phyloP scores from a whole-genome alignment of 30 jellyfish, hydroid and myxozoan genomes.

The Morbakka virulenta region DNA sequence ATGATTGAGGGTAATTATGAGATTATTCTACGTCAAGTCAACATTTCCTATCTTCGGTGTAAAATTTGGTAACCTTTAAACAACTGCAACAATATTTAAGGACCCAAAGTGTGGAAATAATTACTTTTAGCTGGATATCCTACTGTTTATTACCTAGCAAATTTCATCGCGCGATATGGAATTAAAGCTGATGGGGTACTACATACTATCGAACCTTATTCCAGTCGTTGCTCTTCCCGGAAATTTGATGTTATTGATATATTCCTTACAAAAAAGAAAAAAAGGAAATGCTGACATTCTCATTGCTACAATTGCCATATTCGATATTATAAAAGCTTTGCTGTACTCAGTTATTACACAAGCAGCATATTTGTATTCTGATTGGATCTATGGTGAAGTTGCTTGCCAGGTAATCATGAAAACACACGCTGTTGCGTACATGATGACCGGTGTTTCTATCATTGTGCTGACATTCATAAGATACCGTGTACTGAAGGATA shows the following conservation, averaged over 20 bases:
- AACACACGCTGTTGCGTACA: conserved; percentile 30
- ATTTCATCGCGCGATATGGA: too few species aligned
- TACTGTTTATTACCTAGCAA: too few species aligned
- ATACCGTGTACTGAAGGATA: neutral
- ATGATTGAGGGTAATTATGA: too few species aligned
- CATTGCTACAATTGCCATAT: neutral
- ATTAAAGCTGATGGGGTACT: too few species aligned
- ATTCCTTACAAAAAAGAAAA: conserved; percentile 20
- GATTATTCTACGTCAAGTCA: too few species aligned
- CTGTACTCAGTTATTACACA: conserved; percentile 2
- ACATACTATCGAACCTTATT: neutral
- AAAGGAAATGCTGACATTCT: conserved; percentile 13
- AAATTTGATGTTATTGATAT: conserved; percentile 3
- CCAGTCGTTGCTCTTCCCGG: conserved; percentile 27
- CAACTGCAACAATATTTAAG: too few species aligned
- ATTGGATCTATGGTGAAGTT: conserved; percentile 18
- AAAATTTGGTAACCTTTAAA: too few species aligned
- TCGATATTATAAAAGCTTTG: conserved; percentile 23
- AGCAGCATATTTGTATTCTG: conserved; percentile 29
- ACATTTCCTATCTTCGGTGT: too few species aligned
- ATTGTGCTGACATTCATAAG: conserved; percentile 10
- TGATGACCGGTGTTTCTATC: conserved; percentile 24
- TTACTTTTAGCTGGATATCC: too few species aligned
- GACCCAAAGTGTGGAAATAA: too few species aligned
- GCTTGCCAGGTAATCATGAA: conserved; percentile 18